Evolutionary conservation across 2,113 vertebrate species (phyloP), one percentile per base, ranked within the genome.

Genomic region (Albula glossodonta): DNA sequence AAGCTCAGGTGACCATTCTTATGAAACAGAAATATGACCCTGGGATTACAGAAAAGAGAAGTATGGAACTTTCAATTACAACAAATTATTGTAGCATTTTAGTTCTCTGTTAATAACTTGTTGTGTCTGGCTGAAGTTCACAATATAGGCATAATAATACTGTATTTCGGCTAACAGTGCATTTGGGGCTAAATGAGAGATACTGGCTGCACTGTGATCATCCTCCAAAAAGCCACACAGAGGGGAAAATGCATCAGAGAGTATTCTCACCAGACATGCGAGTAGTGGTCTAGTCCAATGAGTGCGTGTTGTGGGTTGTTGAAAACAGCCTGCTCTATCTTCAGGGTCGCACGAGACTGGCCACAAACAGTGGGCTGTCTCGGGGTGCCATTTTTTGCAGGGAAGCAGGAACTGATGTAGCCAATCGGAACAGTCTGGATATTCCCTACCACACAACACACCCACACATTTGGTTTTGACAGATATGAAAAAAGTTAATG

Each of bases 1-100:
- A 85, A 95, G 86, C 91, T 96, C 90, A 96, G 92, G 91, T 95
- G 96, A 1, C 97, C 97, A 5, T 98, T 98, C 93, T 97, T 97
- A 87, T 98, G 97, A 90, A 98, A 98, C 85, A 97, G 91, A 91
- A 97, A 98, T 85, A 98, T 95, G 74, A 98, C 93, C 97, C 97
- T 98, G 90, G 51, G 88, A 15, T 80, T 5, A 70, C 52, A 17
- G 1, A 60, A 31, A 51, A 83, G 78, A 84, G 84, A 17, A 87
- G 56, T 15, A 60, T 12, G 11, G 12, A 41, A 41, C 31, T 60
- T 2, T 60, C 57, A 60, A 12, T 60, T 15, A 31, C 5, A 84
- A n/a, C 31, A 41, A 41, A 41, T 41, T 41, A 41, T 41, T 41
- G 31, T 41, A 41, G 31, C 31, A 41, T 41, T 41, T 41, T 41